Conservation (phyloP, 2,888 invertebrate genomes). For the Timema podura region DNA sequence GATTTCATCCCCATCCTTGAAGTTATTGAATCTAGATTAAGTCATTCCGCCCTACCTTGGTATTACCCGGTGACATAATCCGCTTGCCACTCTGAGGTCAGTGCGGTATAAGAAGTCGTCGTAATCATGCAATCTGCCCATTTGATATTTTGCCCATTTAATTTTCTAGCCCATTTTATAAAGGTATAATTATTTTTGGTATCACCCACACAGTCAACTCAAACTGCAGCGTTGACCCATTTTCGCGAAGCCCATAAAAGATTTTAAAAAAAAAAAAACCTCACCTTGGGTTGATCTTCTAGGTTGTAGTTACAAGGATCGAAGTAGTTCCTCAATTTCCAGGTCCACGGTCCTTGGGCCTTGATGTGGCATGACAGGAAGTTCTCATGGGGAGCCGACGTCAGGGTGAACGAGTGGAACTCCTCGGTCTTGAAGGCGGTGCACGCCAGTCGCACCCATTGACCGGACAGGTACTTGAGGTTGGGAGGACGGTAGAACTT, state of each 20-base stretch:
- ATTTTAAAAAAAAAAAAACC: neutral
- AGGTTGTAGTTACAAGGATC: conserved; percentile 88
- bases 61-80: too few species aligned
- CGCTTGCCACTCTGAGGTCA: too few species aligned
- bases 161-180: neutral
- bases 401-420: conserved; percentile 92
- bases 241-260: neutral
- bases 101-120: too few species aligned
- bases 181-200: conserved; percentile 6
- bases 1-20: too few species aligned
- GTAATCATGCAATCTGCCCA: too few species aligned
- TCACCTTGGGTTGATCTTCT: conserved; percentile 67
- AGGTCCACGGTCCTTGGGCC: conserved; percentile 90
- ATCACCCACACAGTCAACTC: neutral
- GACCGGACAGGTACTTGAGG: conserved; percentile 89
- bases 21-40: too few species aligned
- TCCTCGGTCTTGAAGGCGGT: conserved; percentile 85
- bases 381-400: conserved; percentile 94
- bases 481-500: conserved; percentile 95
- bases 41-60: too few species aligned
- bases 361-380: conserved; percentile 94
- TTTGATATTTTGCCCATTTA: neutral
- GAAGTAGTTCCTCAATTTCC: conserved; percentile 92
- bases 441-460: conserved; percentile 89
- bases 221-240: neutral